phyloP scores from a whole-genome alignment of 2,113 vertebrate genomes.

The Leptosomus discolor region DNA sequence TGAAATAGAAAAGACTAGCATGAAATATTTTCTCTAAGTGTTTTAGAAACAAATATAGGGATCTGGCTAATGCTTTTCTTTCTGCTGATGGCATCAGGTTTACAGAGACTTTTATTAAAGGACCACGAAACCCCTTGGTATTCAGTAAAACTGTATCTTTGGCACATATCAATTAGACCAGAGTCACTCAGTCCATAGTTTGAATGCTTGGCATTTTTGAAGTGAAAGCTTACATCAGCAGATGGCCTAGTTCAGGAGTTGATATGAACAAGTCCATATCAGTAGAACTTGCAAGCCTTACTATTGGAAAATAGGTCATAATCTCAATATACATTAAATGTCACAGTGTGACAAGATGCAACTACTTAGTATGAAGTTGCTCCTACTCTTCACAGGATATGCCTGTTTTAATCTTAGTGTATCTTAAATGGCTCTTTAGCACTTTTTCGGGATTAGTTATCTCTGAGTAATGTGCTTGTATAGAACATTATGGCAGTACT shows the following conservation, averaged over 20 bases:
- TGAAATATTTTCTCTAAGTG: not conserved
- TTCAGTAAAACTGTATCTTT: not conserved
- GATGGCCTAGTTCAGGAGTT: not conserved
- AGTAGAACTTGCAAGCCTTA: not conserved
- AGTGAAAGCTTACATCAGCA: not conserved
- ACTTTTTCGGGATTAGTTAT: not conserved
- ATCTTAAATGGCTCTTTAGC: not conserved
- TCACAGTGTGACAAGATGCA: not conserved
- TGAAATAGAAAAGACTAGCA: not conserved
- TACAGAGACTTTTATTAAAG: not conserved
- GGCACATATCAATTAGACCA: fast-evolving
- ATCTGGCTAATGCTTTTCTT: not conserved
- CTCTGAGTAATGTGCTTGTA: not conserved
- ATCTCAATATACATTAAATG: not conserved
- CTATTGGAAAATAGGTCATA: not conserved
- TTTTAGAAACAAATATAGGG: not conserved
- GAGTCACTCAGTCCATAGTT: not conserved
- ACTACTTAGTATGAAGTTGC: not conserved
- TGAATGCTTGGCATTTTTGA: not conserved
- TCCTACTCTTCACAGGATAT: not conserved
- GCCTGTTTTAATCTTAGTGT: not conserved
- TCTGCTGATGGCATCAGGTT: not conserved
- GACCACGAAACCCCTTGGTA: not conserved
- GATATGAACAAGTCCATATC: not conserved
- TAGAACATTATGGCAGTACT: not conserved